Evolutionary conservation across 2,113 vertebrate species (phyloP), one percentile per base, ranked within the genome.

Genomic region (Callipepla squamata): DNA sequence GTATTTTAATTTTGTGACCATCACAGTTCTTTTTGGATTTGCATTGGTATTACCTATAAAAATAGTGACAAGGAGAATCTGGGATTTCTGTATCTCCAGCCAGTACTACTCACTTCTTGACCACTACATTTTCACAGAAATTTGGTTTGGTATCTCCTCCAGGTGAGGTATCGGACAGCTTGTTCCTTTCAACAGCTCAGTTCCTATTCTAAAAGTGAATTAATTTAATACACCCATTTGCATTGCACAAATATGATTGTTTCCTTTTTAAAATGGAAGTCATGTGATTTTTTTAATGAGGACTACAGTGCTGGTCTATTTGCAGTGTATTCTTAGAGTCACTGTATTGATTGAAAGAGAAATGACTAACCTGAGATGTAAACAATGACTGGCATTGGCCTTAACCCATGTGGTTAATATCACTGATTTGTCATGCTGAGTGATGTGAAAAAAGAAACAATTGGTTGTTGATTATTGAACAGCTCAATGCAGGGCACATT

Each of bases 321-420:
- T 53, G 36, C 57, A 93, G 59, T 89, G 74, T 96, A 79, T 90
- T 97, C 96, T 96, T 96, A 93, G 94, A 95, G 18, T 79, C 83
- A 53, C 80, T 87, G 87, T 94, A 97, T 96, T 93, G 94, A 97
- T 93, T 97, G 94, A 89, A 83, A 90, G 88, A 92, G 91, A 96
- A 96, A 85, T 90, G 94, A 94, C 94, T 97, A 97, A 97, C 96
- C 95, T 92, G 93, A 90, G 59, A 75, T 93, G 93, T 96, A 97
- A 97, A 97, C 96, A 96, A 89, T 97, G 96, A 97, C 95, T 97
- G 97, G 95, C 97, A 93, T 58, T 97, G 96, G 95, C 94, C 94
- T 97, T 97, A 98, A 97, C 97, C 97, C 84, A 62, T 97, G 97
- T 97, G 96, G 94, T 90, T 97, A 97, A 97, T 97, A 97, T 97